Percentiles rank a stretch among this genome's conserved stretches.
Evolutionary conservation across 1,140 invertebrate genomes (phyloP).

Genomic region (Scaptomyza montana): DNA sequence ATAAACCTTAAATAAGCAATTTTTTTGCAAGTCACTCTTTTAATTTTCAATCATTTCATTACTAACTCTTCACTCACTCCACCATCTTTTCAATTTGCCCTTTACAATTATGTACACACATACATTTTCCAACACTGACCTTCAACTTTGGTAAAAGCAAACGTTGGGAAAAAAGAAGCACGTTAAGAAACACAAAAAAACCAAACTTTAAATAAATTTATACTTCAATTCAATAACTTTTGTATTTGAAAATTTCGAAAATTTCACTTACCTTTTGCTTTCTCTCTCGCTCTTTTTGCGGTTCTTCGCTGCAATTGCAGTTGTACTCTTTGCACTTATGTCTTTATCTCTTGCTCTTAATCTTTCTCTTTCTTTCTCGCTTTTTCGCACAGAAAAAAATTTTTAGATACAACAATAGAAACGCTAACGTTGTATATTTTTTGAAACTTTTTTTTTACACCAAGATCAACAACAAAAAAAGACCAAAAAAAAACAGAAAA

Average conservation of each 20-base stretch:
- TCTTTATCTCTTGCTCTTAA: conserved; percentile 11
- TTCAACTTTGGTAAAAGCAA: conserved; percentile 15
- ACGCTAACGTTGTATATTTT: background rate
- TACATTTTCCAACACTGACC: conserved; percentile 28
- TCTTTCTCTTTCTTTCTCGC: conserved; percentile 25
- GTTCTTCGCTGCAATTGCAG: conserved; percentile 31
- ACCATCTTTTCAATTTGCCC: background rate
- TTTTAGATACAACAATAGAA: conserved; percentile 1
- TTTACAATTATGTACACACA: conserved; percentile 9
- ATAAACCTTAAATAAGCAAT: background rate
- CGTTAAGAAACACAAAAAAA: background rate
- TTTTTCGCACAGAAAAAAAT: conserved; percentile 15
- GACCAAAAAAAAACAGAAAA: conserved; percentile 13
- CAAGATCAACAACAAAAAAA: conserved; percentile 34
- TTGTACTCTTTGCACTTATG: conserved; percentile 8
- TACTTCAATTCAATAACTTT: conserved; percentile 1
- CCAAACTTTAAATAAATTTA: background rate
- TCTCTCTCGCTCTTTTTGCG: background rate
- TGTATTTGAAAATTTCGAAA: conserved; percentile 7
- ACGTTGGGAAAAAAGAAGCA: background rate
- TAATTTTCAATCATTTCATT: background rate
- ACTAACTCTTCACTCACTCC: background rate
- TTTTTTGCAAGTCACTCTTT: background rate
- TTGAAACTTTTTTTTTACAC: background rate
- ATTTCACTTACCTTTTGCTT: conserved; percentile 55